These are phyloP conservation scores for Platorchestia sp. DNA, from an alignment of 1,140 invertebrate genomes.

Conservation along the genomic window DNA sequence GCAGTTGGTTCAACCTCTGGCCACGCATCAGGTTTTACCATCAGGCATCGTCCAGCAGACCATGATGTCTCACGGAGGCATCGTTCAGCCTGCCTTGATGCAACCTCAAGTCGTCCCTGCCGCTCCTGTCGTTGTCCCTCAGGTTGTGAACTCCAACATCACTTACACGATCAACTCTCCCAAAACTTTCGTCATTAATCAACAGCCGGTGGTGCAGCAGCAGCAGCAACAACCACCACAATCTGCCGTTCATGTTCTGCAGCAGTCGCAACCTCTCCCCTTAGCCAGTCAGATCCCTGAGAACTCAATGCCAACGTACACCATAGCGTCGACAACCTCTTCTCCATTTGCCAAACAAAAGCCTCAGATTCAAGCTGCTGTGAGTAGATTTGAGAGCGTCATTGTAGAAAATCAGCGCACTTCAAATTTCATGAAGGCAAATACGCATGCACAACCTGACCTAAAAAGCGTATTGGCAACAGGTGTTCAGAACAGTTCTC, in stretches of 20 bases:
- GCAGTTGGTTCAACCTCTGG: slow-evolving; percentile 15
- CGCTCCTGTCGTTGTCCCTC: slow-evolving; percentile 63
- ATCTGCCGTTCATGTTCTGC: neutral
- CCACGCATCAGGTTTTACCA: slow-evolving; percentile 3
- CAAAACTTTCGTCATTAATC: slow-evolving; percentile 64
- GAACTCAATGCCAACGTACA: neutral
- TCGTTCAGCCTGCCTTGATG: neutral
- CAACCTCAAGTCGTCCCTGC: slow-evolving; percentile 56
- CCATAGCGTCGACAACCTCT: neutral
- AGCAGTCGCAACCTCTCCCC: neutral
- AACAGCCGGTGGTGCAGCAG: slow-evolving; percentile 63
- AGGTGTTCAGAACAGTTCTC: neutral
- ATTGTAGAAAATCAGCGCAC: neutral
- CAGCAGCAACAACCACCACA: slow-evolving; percentile 62
- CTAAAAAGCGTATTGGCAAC: neutral
- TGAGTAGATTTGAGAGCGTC: neutral
- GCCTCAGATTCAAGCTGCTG: neutral
- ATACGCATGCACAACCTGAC: neutral
- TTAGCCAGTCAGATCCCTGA: neutral
- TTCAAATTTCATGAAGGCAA: neutral
- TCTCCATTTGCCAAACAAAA: neutral
- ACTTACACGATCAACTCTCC: slow-evolving; percentile 65
- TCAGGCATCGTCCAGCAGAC: slow-evolving; percentile 18
- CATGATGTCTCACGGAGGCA: neutral
- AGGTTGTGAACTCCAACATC: slow-evolving; percentile 67